Evolutionary conservation across 1,140 invertebrate genomes (phyloP), one percentile per base, ranked within the genome.

Genomic region (Saxidomus purpurata): DNA sequence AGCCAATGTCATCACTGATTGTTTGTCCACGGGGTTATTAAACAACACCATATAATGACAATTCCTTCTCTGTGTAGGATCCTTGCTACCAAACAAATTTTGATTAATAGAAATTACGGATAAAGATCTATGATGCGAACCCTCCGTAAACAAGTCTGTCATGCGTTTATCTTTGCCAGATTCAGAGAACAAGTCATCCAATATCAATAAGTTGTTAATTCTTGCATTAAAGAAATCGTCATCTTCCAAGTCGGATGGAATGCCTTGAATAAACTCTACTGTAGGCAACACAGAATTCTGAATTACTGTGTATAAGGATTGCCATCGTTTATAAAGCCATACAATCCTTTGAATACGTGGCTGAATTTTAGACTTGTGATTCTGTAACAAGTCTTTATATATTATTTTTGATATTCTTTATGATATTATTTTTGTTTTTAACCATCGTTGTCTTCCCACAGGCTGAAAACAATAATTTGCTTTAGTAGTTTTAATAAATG

Each of bases 261-360:
- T 77, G 22, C 52, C 80, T 63, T 84, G 43, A 0, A 84, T 77
- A 25, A 86, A 90, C 67, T 89, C 82, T 0, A 89, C 63, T 2
- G 25, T n/a, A 40, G 88, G 88, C 8, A n/a, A 49, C 0, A 89
- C 88, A 0, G 55, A 77, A 4, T 22, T 25, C 22, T 86, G 76
- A 28, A 84, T 80, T 13, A 79, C 49, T 19, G 55, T 55, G 67
- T 83, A 84, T 28, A 88, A 52, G 2, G 87, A 67, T 43, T 89
- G 81, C 74, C 88, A 85, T 43, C 82, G n/a, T 89, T 83, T 89
- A 40, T 82, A 89, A n/a, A 89, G 71, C 80, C 87, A 89, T 25
- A 82, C n/a, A 22, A 89, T 85, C 49, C 81, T 47, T 38, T 85
- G 38, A 8, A 79, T 47, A 8, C 40, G 40, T 9, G 76, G 76